Evolutionary conservation across 2,888 invertebrate genomes (phyloP), one percentile per base, ranked within the genome.

Genomic region (Girardia tigrina): DNA sequence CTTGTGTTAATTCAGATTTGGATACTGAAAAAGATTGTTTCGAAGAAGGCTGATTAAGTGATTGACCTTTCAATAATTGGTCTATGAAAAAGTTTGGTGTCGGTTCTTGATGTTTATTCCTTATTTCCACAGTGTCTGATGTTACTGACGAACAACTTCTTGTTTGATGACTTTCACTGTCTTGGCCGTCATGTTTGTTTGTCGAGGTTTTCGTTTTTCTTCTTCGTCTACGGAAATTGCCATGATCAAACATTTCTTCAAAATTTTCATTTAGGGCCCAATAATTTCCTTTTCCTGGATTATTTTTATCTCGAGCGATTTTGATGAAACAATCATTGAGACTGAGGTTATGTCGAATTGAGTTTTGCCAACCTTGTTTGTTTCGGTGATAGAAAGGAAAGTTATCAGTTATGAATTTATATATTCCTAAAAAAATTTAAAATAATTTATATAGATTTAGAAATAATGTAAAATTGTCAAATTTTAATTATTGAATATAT

Each of bases 281-380:
- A 79, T 84, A 85, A 77, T 84, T 84, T 0, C 85, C 85, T 79
- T 85, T 85, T 0, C 85, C 85, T 0, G 85, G 85, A 72, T 82
- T 81, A 0, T 84, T 83, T 76, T 85, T 85, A 76, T 85, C 84
- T 28, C 85, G 78, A 0, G 83, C 81, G 4, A 84, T 82, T 80
- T 84, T 83, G 23, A 82, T 79, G 76, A 82, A 82, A 78, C 82
- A 82, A 78, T 84, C 83, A 77, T 84, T 84, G 69, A 84, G 80
- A 76, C 82, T 84, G 84, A 77, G 84, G 84, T 95, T 95, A 85
- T 95, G 95, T 56, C 95, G 88, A 80, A 97, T 97, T 42, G 92
- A 92, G 83, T 95, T 95, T 85, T 95, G 95, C 84, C 84, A 85
- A 16, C 84, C 94, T 84, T 97, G 95, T 84, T 94, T 85, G 79